A percentile compares a stretch with the other conserved stretches of the same genome.
These are phyloP conservation scores for Drosophila atripex DNA, from an alignment of 2,888 invertebrate species.

Conservation along the genomic window DNA sequence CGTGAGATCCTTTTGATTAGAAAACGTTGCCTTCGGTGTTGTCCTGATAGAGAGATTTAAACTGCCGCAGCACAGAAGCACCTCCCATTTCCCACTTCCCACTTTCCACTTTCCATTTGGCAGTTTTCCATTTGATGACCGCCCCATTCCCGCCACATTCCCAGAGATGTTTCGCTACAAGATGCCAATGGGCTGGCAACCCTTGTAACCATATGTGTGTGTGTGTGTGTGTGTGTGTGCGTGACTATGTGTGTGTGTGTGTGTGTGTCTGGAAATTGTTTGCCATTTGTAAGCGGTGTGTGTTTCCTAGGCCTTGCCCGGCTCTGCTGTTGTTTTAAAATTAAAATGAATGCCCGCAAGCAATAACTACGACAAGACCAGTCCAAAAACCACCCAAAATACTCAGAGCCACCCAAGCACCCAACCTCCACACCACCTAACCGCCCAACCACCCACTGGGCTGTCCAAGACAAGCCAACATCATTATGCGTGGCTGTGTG, in stretches of 20 bases:
- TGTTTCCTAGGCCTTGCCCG: conserved; percentile 65
- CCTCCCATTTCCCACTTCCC: conserved; percentile 4
- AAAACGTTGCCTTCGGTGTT: not conserved
- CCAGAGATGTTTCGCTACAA: conserved; percentile 32
- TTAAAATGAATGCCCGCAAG: conserved; percentile 79
- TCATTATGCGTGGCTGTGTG: conserved; percentile 77
- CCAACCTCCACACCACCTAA: conserved; percentile 10
- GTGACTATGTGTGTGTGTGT: too few species aligned
- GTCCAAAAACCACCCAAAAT: conserved; percentile 23
- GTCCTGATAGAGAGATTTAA: not conserved
- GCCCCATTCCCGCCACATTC: conserved; percentile 28
- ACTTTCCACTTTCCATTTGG: conserved; percentile 4
- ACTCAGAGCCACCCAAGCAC: conserved; percentile 16
- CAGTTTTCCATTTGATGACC: conserved; percentile 22
- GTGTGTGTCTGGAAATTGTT: conserved; percentile 68
- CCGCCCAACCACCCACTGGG: conserved; percentile 15
- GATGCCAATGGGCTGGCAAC: conserved; percentile 54
- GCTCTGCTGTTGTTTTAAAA: conserved; percentile 78
- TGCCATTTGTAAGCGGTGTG: conserved; percentile 80
- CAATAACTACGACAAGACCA: conserved; percentile 77
- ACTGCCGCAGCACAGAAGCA: not conserved
- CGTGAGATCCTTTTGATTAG: too few species aligned
- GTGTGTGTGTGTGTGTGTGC: conserved; percentile 16
- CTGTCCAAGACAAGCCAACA: conserved; percentile 79
- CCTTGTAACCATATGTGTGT: conserved; percentile 48